Base-by-base conservation (phyloP, 1,140 invertebrate species). In the Trachymyrmex septentrionalis region DNA sequence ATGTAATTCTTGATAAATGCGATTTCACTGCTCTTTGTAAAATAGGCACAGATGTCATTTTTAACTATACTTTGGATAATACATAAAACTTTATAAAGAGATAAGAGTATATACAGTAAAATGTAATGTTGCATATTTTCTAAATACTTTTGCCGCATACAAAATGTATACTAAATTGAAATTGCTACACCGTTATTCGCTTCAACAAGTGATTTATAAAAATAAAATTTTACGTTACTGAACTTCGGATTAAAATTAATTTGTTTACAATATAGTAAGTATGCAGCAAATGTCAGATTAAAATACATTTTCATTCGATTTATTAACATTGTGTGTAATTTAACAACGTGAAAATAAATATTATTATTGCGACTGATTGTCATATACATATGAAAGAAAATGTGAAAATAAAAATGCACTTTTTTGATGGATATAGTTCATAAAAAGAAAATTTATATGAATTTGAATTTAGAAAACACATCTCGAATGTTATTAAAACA, bases 331-430 rank as follows among this genome's bases (percentile, higher is more conserved):
- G 57, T n/a, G 30, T 34, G 50, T 78, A 12, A 71, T 19, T 12
- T 67, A 71, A 69, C n/a, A 69, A 14, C 48, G 16, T n/a, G 66
- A 61, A 63, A 73, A 63, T 86, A 71, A 90, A 88, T 86, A 44
- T 82, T 73, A 34, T 27, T 27, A 38, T 64, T n/a, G 44, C 27
- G 12, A 69, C 3, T 78, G 48, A 85, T 73, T 75, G 61, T 61
- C 69, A 14, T 57, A 38, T 44, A 44, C 38, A 44, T 55, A 30
- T 53, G 55, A 61, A 85, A 66, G 48, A 85, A 80, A 67, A 73
- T 48, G 21, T 30, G 16, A 81, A 87, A 82, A 53, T 78, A 57
- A 69, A 48, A 59, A 82, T 71, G 30, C 27, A 38, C 2, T 30
- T 48, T 48, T 9, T 50, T 38, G 14, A 63, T 44, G 0, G 12